Conservation (phyloP, 2,888 invertebrate genomes). For the Coleophora deauratella region DNA sequence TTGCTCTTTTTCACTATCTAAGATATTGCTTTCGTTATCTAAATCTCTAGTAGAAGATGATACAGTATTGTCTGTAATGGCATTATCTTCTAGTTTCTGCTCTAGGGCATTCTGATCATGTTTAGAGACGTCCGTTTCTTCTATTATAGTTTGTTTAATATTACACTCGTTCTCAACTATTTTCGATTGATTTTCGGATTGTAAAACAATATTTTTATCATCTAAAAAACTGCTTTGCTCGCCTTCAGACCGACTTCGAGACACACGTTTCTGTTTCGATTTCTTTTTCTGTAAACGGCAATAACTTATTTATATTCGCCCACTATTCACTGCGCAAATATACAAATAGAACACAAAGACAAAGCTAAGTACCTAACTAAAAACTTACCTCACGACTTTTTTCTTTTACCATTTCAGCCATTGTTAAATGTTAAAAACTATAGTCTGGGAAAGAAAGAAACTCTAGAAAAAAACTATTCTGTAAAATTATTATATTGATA, state of each 20-base stretch:
- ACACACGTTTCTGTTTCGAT: conserved; percentile 30
- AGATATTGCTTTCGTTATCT: too few relatives aligned
- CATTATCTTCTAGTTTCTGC: conserved; percentile 2
- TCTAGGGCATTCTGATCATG: too few relatives aligned
- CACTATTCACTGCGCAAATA: conserved; percentile 25
- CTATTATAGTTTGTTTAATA: too few relatives aligned
- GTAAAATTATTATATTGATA: too few relatives aligned
- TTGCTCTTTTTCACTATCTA: too few relatives aligned
- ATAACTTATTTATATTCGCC: conserved; percentile 7
- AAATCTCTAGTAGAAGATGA: too few relatives aligned
- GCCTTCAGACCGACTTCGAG: neutral
- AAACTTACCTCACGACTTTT: conserved; percentile 46
- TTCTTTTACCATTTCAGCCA: conserved; percentile 62
- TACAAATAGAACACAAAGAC: conserved; percentile 18
- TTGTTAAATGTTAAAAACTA: conserved; percentile 13
- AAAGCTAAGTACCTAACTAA: conserved; percentile 5
- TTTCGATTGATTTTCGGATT: too few relatives aligned
- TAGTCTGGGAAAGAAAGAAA: too few relatives aligned
- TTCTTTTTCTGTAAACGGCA: conserved; percentile 49
- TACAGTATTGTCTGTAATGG: conserved; percentile 2
- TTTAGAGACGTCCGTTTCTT: too few relatives aligned
- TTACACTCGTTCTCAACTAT: too few relatives aligned
- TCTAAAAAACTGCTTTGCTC: neutral
- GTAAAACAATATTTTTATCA: neutral
- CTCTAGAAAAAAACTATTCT: too few relatives aligned